Conservation (phyloP, 2,113 vertebrate genomes). For the Gopherus evgoodei region DNA sequence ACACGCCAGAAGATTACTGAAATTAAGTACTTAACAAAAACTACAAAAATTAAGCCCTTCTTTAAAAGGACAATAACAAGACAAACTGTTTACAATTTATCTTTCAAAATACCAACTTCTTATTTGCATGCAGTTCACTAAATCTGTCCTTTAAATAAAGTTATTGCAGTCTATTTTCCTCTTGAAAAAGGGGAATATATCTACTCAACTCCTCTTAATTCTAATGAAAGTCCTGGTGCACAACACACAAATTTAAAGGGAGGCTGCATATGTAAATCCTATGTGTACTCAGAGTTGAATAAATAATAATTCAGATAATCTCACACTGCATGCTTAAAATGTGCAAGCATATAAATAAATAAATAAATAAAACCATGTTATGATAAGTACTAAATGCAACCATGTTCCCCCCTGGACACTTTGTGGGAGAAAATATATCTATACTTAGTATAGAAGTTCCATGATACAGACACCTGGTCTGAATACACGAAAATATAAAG, state of each 20-base stretch:
- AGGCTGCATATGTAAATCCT: background rate
- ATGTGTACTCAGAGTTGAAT: background rate
- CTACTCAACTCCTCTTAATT: background rate
- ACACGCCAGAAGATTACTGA: constrained; percentile 57
- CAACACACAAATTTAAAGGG: background rate
- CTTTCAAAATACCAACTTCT: constrained; percentile 38
- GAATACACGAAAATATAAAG: constrained; percentile 40
- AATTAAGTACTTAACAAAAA: constrained; percentile 18
- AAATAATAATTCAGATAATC: background rate
- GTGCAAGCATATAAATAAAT: background rate
- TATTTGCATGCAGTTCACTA: constrained; percentile 14
- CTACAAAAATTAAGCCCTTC: constrained; percentile 51
- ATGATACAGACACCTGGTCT: background rate
- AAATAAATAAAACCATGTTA: background rate
- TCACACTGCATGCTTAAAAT: background rate
- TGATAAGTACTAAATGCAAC: constrained; percentile 16
- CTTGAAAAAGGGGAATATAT: background rate
- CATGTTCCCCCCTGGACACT: background rate
- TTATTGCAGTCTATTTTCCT: constrained; percentile 4
- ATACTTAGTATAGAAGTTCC: constrained; percentile 28
- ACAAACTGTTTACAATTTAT: constrained; percentile 67
- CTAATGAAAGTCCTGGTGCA: background rate
- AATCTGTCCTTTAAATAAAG: constrained; percentile 5
- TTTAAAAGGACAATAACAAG: constrained; percentile 56
- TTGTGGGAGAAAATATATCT: constrained; percentile 5